Evolutionary conservation across 53 echinoderm and acorn worm species (phyloP).

Genomic region (Astropecten irregularis): DNA sequence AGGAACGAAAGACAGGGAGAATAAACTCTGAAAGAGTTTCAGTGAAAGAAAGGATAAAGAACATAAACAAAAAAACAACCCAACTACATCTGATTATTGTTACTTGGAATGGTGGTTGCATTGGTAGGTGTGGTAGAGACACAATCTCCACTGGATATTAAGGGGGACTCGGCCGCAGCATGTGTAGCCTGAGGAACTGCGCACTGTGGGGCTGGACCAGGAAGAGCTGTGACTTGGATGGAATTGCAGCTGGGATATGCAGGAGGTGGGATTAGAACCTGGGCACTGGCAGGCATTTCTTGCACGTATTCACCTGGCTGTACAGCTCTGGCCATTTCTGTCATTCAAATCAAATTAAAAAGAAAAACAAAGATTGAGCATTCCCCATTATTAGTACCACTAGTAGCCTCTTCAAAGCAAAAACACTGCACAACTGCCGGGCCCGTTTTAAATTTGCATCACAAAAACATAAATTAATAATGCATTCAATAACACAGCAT

Average conservation of each 20-base stretch:
- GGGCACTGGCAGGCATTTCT: neutral
- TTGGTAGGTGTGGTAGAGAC: neutral
- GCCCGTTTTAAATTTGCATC: too few species aligned
- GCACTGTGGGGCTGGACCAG: neutral
- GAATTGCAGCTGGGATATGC: neutral
- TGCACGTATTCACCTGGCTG: neutral
- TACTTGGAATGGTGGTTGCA: slow-evolving; percentile 1
- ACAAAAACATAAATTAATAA: too few species aligned
- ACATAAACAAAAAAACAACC: neutral
- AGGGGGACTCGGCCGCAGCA: neutral
- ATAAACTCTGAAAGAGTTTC: neutral
- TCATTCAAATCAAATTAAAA: too few species aligned
- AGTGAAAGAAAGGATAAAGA: neutral
- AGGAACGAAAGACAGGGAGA: neutral
- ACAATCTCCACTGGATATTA: neutral
- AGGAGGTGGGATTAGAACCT: neutral
- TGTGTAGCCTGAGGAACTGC: neutral
- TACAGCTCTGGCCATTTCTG: slow-evolving; percentile 31
- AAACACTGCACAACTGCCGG: too few species aligned
- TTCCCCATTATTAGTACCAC: too few species aligned
- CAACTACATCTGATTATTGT: slow-evolving; percentile 6
- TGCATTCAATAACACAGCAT: too few species aligned
- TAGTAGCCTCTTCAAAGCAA: too few species aligned
- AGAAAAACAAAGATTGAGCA: too few species aligned
- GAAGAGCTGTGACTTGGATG: neutral